Evolutionary conservation across 2,888 invertebrate genomes (phyloP).

Genomic region (Phytoseiulus persimilis): DNA sequence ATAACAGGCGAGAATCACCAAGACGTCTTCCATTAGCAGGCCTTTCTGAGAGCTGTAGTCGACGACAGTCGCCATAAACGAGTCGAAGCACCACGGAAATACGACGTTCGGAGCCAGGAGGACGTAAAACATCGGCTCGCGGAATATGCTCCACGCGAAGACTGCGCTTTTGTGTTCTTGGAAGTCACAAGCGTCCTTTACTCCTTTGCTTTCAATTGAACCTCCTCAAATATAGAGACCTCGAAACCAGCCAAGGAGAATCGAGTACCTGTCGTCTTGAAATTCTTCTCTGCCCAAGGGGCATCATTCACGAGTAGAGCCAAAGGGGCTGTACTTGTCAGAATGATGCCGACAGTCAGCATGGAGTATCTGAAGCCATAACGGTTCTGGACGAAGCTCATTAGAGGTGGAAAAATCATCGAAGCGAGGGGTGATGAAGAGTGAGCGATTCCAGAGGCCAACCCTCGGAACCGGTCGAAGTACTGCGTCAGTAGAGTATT

Average conservation of each 20-base stretch:
- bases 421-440: not conserved
- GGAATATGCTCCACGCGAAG: not conserved
- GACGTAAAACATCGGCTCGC: conserved; percentile 6
- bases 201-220: no score
- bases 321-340: not conserved
- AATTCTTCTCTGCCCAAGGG: not conserved
- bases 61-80: conserved; percentile 6
- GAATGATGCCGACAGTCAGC: not conserved
- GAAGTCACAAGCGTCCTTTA: not conserved
- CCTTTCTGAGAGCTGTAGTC: not conserved
- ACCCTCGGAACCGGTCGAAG: conserved; percentile 6
- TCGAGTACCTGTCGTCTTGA: not conserved
- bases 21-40: not conserved
- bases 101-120: not conserved
- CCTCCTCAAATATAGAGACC: no score
- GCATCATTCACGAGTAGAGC: not conserved
- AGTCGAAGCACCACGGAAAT: not conserved
- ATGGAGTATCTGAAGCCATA: not conserved
- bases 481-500: not conserved
- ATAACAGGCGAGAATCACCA: not conserved
- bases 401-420: not conserved
- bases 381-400: not conserved
- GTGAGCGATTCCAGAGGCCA: conserved; percentile 16
- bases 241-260: no score
- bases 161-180: not conserved